Conservation (phyloP, 2,888 invertebrate genomes). For the Nudaria mundana region DNA sequence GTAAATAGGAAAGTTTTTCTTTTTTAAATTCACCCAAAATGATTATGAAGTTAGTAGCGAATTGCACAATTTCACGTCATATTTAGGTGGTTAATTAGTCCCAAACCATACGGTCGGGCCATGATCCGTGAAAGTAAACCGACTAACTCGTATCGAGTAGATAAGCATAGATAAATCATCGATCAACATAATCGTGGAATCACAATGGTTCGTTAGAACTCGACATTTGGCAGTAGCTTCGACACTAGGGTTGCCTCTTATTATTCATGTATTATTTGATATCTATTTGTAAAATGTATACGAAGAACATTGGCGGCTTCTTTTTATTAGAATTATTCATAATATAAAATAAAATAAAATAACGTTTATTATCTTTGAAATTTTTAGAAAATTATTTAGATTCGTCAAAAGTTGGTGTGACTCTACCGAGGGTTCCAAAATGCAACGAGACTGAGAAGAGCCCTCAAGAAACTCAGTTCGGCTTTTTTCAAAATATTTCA, state of each 20-base stretch:
- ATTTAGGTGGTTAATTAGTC: constrained; percentile 35
- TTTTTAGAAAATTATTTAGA: too few relatives aligned
- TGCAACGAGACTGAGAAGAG: too few relatives aligned
- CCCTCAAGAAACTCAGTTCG: too few relatives aligned
- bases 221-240: constrained; percentile 33
- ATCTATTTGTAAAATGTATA: too few relatives aligned
- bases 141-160: constrained; percentile 16
- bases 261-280: neutral
- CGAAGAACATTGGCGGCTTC: too few relatives aligned
- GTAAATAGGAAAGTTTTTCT: constrained; percentile 3
- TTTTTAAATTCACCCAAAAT: constrained; percentile 2
- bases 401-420: too few relatives aligned
- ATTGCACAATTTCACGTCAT: constrained; percentile 40
- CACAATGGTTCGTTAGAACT: constrained; percentile 77
- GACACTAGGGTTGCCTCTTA: constrained; percentile 34
- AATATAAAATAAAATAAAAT: too few relatives aligned
- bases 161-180: constrained; percentile 55
- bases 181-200: constrained; percentile 73
- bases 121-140: constrained; percentile 27
- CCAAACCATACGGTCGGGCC: constrained; percentile 22
- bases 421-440: too few relatives aligned
- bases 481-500: too few relatives aligned
- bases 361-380: too few relatives aligned
- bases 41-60: constrained; percentile 11
- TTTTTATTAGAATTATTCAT: too few relatives aligned